Percentiles rank a stretch among this genome's conserved stretches.
These are phyloP conservation scores for Smutsia gigantea DNA, from an alignment of 2,797 vertebrate species.

Conservation along the genomic window DNA sequence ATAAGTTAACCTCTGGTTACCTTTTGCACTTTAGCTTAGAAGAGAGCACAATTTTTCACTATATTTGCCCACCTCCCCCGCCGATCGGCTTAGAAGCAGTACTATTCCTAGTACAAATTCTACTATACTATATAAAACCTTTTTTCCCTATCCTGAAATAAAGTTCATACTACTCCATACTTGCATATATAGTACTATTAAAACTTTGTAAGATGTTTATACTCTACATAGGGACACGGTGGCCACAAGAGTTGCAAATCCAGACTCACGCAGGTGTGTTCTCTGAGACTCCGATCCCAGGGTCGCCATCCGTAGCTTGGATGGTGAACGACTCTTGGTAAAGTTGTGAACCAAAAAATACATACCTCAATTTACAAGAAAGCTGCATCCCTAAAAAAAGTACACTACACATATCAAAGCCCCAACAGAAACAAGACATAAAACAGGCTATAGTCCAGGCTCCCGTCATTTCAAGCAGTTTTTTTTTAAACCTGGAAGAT, in stretches of 20 bases:
- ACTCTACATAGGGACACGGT: background rate
- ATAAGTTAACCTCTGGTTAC: background rate
- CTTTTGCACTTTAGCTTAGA: background rate
- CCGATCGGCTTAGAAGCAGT: too few relatives aligned
- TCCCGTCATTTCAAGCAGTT: background rate
- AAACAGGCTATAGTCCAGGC: background rate
- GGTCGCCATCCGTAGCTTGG: background rate
- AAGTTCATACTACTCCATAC: background rate
- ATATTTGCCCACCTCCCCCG: background rate
- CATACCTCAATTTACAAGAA: background rate
- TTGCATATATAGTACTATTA: background rate
- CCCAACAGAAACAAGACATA: background rate
- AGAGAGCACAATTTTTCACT: background rate
- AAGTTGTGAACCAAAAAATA: background rate
- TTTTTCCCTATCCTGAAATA: background rate
- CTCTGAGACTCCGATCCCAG: background rate
- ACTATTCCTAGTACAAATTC: background rate
- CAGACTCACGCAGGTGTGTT: rapidly evolving
- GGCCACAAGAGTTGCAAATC: background rate
- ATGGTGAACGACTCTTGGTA: background rate
- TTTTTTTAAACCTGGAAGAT: background rate
- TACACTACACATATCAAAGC: background rate
- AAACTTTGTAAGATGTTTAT: background rate
- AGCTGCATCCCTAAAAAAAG: background rate
- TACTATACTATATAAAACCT: background rate